Conservation (phyloP, 2,797 vertebrate genomes). For the Enteromius trimaculatus region DNA sequence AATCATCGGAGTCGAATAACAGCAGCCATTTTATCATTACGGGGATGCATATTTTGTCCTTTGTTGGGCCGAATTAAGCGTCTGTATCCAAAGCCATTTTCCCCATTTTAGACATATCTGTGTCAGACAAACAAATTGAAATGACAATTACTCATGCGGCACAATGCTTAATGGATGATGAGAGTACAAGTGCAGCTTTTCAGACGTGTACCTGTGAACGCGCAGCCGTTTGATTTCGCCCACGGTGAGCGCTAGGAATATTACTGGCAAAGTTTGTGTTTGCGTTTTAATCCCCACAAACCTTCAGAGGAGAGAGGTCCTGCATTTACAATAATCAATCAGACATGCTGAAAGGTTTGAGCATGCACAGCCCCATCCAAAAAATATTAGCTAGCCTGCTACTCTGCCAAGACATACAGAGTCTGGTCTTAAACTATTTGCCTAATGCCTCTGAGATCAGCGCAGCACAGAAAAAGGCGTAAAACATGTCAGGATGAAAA, state of each 20-base stretch:
- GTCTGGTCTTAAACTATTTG: constrained; percentile 33
- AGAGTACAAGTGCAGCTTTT: constrained; percentile 29
- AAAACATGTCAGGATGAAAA: constrained; percentile 35
- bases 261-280: constrained; percentile 31
- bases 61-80: constrained; percentile 56
- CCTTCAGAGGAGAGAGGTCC: constrained; percentile 31
- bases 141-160: constrained; percentile 36
- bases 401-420: constrained; percentile 38
- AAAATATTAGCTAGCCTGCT: constrained; percentile 22
- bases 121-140: constrained; percentile 40
- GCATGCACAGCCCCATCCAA: constrained; percentile 17
- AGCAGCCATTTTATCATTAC: constrained; percentile 49
- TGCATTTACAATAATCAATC: constrained; percentile 37
- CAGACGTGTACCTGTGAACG: constrained; percentile 30
- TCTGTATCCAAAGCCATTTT: constrained; percentile 35
- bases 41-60: constrained; percentile 54
- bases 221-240: constrained; percentile 3
- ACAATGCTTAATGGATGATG: constrained; percentile 25
- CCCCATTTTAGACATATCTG: constrained; percentile 18
- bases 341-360: constrained; percentile 45
- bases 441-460: constrained; percentile 16
- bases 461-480: constrained; percentile 1
- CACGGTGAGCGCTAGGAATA: background rate
- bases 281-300: constrained; percentile 27
- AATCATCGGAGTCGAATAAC: constrained; percentile 53